These are phyloP conservation scores for Pandemis corylana DNA, from an alignment of 2,888 invertebrate species.

Conservation along the genomic window DNA sequence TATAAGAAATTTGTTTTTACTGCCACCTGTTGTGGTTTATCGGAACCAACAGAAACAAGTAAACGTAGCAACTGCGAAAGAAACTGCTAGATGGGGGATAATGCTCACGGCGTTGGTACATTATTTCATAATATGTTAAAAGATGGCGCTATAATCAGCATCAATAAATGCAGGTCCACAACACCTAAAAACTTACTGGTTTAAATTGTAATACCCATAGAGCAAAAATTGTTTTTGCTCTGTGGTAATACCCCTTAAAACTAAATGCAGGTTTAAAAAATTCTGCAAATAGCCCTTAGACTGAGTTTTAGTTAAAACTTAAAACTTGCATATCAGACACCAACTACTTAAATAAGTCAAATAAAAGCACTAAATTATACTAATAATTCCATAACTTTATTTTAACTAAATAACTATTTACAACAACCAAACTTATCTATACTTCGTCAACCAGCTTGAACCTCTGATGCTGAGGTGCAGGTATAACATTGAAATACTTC, in stretches of 20 bases:
- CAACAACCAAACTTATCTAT: conserved; percentile 62
- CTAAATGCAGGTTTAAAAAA: too few relatives aligned
- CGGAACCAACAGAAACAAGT: not conserved
- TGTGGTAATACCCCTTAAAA: too few relatives aligned
- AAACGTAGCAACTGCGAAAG: not conserved
- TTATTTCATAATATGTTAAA: not conserved
- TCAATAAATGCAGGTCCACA: too few relatives aligned
- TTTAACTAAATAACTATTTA: conserved; percentile 32
- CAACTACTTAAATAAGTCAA: not conserved
- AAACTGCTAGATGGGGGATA: not conserved
- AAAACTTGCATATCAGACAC: too few relatives aligned
- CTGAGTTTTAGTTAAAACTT: too few relatives aligned
- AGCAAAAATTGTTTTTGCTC: too few relatives aligned
- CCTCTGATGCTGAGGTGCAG: conserved; percentile 90
- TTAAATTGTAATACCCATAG: too few relatives aligned
- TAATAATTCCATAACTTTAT: conserved; percentile 10
- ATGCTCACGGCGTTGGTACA: not conserved
- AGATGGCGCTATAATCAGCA: conserved; percentile 19
- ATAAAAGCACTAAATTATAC: too few relatives aligned
- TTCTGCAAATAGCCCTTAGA: too few relatives aligned
- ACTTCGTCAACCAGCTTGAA: conserved; percentile 91
- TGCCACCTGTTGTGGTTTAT: not conserved
- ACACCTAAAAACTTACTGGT: too few relatives aligned
- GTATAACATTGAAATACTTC: conserved; percentile 94
- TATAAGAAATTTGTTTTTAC: not conserved